Base-by-base conservation (phyloP, 2,888 invertebrate species). In the Nymphalis polychloros region DNA sequence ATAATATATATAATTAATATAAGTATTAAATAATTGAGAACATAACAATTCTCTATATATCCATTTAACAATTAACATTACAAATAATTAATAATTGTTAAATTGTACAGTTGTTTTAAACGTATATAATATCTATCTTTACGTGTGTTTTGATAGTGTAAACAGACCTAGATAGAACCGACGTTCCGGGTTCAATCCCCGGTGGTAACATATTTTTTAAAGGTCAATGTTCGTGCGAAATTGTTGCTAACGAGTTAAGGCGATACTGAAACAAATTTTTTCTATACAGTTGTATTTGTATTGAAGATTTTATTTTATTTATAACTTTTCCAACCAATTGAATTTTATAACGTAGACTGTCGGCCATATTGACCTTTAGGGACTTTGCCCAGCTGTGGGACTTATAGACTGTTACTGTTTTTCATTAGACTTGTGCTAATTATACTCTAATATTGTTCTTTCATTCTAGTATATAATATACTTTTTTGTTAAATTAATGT, bases 101-200 rank as follows among this genome's bases (percentile, higher is more conserved):
- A 65, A 46, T 64, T 48, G 59, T 41, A 65, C 64, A 65, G 63
- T 59, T 66, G 53, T 55, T 46, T 55, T 59, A 49, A 63, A 13
- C 41, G 52, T 61, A 49, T 61, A 31, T 67, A 27, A n/a, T n/a
- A n/a, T 23, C 27, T 31, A 41, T 41, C 4, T 13, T 13, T 41
- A 59, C 63, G 52, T 41, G 63, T 55, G 35, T 23, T 70, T 68
- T 72, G 75, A 71, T 71, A 73, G 76, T 77, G 75, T 76, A 78
- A 80, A 79, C 73, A 79, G 77, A 73, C 78, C 80, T 75, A 78
- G 75, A 76, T 75, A 76, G 73, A 75, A 68, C 62, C 61, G 64
- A 47, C 69, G 77, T 90, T 89, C 91, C 90, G 90, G 90, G 91
- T 89, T 90, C 89, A 83, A 77, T 72, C 75, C 80, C 78, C 87